Evolutionary conservation across 2,797 vertebrate species (phyloP).

Genomic region (Gambelia wislizenii): DNA sequence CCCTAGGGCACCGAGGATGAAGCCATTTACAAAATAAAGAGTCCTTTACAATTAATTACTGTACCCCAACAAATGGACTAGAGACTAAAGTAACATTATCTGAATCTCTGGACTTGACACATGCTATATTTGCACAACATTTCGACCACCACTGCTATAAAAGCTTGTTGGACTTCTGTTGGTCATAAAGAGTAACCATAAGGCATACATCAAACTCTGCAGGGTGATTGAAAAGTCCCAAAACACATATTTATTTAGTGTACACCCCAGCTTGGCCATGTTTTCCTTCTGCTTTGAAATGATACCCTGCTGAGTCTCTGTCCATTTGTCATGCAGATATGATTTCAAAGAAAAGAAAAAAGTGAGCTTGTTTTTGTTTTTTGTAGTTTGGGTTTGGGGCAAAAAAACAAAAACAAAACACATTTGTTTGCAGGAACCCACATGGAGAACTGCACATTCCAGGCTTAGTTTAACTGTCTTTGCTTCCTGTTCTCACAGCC

Average conservation of each 20-base stretch:
- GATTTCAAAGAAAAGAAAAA: not conserved
- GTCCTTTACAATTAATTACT: not conserved
- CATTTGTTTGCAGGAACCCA: not conserved
- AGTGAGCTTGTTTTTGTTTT: not conserved
- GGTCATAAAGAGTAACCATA: not conserved
- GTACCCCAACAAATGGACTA: not conserved
- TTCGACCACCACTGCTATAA: not conserved
- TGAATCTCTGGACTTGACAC: not conserved
- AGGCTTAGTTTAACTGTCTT: accelerated
- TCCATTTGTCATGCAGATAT: not conserved
- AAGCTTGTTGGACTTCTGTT: not conserved
- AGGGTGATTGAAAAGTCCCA: not conserved
- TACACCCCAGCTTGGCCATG: not conserved
- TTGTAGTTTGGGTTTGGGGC: not conserved
- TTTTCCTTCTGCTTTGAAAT: not conserved
- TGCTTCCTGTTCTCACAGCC: not conserved
- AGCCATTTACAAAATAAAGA: not conserved
- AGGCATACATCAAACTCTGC: not conserved
- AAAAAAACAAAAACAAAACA: not conserved
- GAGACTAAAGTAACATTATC: not conserved
- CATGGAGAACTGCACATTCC: too few species aligned
- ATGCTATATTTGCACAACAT: not conserved
- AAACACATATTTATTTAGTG: not conserved
- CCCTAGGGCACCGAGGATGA: not conserved
- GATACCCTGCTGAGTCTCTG: not conserved